Percentiles rank a stretch among this genome's conserved stretches.
These are phyloP conservation scores for Lithobates pipiens DNA, from an alignment of 2,797 vertebrate species.

Conservation along the genomic window DNA sequence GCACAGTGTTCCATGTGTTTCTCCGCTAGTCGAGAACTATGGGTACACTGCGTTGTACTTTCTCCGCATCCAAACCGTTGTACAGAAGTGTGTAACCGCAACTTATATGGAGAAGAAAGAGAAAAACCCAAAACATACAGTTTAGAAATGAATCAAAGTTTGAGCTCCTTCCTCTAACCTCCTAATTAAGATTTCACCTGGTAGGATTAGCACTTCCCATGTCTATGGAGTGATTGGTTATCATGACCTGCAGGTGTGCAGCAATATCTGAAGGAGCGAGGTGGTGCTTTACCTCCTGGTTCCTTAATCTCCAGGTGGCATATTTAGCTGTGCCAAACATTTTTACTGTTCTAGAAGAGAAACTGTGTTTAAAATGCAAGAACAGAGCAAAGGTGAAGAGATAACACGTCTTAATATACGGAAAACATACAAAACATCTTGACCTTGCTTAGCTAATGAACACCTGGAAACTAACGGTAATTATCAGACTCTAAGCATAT, in stretches of 20 bases:
- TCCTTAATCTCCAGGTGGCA: slow-evolving; percentile 40
- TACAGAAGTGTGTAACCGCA: no score
- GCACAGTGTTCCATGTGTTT: no score
- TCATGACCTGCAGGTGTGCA: slow-evolving; percentile 47
- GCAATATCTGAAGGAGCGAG: slow-evolving; percentile 6
- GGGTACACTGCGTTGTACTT: no score
- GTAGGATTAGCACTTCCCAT: not conserved
- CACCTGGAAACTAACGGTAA: slow-evolving; percentile 28
- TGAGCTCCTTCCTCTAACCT: slow-evolving; percentile 12
- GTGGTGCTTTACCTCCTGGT: slow-evolving; percentile 8
- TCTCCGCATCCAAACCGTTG: no score
- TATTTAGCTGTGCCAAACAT: slow-evolving; percentile 36
- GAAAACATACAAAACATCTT: slow-evolving; percentile 43
- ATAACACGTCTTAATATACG: slow-evolving; percentile 29
- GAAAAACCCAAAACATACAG: no score
- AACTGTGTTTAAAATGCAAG: slow-evolving; percentile 14
- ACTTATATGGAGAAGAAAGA: no score
- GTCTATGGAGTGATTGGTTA: slow-evolving; percentile 12
- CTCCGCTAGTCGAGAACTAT: no score
- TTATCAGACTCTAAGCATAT: slow-evolving; percentile 21
- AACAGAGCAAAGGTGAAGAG: slow-evolving; percentile 16
- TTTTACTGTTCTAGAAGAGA: not conserved
- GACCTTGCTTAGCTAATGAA: slow-evolving; percentile 48
- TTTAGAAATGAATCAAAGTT: not conserved
- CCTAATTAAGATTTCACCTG: slow-evolving; percentile 54